phyloP scores from a whole-genome alignment of 1,140 invertebrate genomes.

The Drosophila ananassae region DNA sequence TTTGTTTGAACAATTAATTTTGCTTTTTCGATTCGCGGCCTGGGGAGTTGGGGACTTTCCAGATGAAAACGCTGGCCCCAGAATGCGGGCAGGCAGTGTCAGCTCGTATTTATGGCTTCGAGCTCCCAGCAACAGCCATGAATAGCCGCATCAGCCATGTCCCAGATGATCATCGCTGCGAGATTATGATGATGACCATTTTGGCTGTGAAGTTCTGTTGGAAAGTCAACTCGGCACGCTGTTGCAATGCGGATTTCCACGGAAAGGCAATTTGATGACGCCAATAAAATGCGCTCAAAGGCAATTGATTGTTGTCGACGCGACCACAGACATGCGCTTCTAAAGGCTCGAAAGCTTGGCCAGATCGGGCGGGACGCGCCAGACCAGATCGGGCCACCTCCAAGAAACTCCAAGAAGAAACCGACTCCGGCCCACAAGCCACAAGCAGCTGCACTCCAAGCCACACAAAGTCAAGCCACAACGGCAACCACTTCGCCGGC shows the following conservation, averaged over 20 bases:
- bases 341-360: slow-evolving; percentile 56
- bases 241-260: slow-evolving; percentile 64
- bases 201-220: slow-evolving; percentile 66
- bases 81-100: slow-evolving; percentile 67
- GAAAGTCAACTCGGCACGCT: slow-evolving; percentile 50
- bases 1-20: slow-evolving; percentile 81
- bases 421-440: slow-evolving; percentile 2
- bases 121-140: slow-evolving; percentile 32
- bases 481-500: slow-evolving; percentile 29
- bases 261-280: slow-evolving; percentile 73
- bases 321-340: slow-evolving; percentile 69
- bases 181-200: slow-evolving; percentile 69
- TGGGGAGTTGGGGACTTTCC: slow-evolving; percentile 56
- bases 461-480: slow-evolving; percentile 24
- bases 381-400: slow-evolving; percentile 34
- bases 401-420: slow-evolving; percentile 25
- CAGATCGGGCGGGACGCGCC: slow-evolving; percentile 3
- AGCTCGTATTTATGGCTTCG: slow-evolving; percentile 61
- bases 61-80: slow-evolving; percentile 45
- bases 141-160: slow-evolving; percentile 4
- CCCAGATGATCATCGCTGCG: slow-evolving; percentile 39
- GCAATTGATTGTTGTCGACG: slow-evolving; percentile 77
- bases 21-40: slow-evolving; percentile 63
- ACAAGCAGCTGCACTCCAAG: slow-evolving; percentile 43
- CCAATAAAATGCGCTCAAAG: slow-evolving; percentile 80